Evolutionary conservation across 2,888 invertebrate species (phyloP), one percentile per base, ranked within the genome.

Genomic region (Mycalesis mineus): DNA sequence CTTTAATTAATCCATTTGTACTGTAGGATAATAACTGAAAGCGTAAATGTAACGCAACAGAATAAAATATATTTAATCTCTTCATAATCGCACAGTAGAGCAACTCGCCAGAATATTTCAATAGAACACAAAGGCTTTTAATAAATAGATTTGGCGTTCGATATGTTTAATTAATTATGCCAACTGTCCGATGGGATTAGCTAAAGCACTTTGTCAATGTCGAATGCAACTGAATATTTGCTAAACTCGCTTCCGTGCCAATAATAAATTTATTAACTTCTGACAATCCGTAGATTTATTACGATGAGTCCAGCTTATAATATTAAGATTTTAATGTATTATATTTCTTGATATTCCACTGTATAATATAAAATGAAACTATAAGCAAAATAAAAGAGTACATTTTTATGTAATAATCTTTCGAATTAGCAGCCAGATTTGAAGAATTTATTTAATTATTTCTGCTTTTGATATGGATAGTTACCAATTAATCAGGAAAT

Each of bases 151-250:
- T 53, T 11, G 33, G 37, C 65, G 70, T 63, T 70, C 71, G 65
- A 74, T 74, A 71, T 70, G 69, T 69, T 69, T 74, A 72, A 77
- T 77, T 78, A 77, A 75, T 77, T 73, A 73, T 71, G 63, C 70
- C 58, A 61, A 59, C 66, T 69, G 71, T 71, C 70, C 66, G 66
- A 69, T 66, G 67, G 69, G 70, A 77, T 74, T 75, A 75, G 72
- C 70, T 68, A 55, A 63, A 66, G 69, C 67, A 72, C 73, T 77
- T 77, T 77, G 74, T 77, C 79, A 77, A 69, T 67, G 77, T 77
- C 77, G 77, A 51, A 60, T 63, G 59, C 66, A 66, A 64, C 59
- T 62, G 62, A 65, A 65, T 63, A 66, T 66, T 65, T 65, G 51
- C 60, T 52, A 57, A 62, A 55, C 60, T 55, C 50, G 49, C 57